These are phyloP conservation scores for Nomada goodeniana DNA, from an alignment of 2,888 invertebrate genomes.

Conservation along the genomic window DNA sequence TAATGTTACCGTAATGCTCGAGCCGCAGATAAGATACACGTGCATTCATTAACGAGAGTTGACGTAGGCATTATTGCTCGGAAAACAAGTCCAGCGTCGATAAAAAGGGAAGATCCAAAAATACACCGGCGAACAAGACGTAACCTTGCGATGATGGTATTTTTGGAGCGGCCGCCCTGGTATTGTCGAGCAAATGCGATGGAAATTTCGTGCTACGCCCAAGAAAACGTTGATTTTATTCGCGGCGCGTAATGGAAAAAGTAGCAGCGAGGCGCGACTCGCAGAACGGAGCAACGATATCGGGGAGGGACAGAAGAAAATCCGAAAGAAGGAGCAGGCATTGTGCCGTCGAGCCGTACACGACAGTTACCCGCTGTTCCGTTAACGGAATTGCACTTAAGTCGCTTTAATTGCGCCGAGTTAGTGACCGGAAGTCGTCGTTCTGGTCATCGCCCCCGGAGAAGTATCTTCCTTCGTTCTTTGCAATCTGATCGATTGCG, in stretches of 20 bases:
- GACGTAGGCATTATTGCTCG: conserved; percentile 29
- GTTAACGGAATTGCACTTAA: conserved; percentile 74
- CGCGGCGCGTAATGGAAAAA: neutral
- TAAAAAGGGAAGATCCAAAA: conserved; percentile 19
- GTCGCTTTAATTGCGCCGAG: conserved; percentile 74
- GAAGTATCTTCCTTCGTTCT: conserved; percentile 49
- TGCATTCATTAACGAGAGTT: conserved; percentile 38
- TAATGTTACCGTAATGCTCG: conserved; percentile 60
- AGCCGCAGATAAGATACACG: conserved; percentile 60
- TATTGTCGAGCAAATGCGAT: neutral
- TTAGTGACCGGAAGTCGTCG: conserved; percentile 76
- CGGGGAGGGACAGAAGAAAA: conserved; percentile 49
- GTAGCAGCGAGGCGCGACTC: conserved; percentile 3
- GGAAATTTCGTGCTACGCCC: neutral
- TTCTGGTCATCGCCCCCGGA: conserved; percentile 74
- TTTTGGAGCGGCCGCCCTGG: conserved; percentile 19
- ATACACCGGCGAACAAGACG: neutral
- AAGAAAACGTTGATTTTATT: neutral
- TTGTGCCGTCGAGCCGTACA: conserved; percentile 72
- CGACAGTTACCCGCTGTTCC: conserved; percentile 68
- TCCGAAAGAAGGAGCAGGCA: conserved; percentile 54
- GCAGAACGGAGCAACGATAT: conserved; percentile 44
- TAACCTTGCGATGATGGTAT: conserved; percentile 37
- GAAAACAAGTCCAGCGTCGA: conserved; percentile 5
- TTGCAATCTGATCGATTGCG: conserved; percentile 44